These are phyloP conservation scores for Perdita meconis DNA, from an alignment of 2,888 invertebrate genomes.

Conservation along the genomic window DNA sequence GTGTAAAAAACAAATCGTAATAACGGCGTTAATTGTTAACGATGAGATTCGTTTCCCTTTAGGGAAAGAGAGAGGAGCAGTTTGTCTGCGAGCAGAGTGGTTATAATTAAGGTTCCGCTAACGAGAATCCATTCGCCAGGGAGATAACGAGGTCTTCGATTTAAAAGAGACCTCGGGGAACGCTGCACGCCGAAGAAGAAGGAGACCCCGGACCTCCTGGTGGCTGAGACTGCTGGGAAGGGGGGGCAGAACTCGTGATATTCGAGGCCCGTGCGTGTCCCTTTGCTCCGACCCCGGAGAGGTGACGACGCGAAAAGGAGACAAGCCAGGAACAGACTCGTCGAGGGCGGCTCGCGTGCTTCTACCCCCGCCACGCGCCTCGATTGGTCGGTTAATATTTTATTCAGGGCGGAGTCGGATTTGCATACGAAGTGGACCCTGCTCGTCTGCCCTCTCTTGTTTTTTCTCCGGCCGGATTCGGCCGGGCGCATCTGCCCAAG, in stretches of 20 bases:
- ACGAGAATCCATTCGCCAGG: slow-evolving; percentile 72
- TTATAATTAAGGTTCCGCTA: slow-evolving; percentile 75
- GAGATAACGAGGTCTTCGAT: slow-evolving; percentile 75
- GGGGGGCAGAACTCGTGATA: slow-evolving; percentile 7
- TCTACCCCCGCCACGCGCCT: slow-evolving; percentile 62
- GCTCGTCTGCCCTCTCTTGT: slow-evolving; percentile 32
- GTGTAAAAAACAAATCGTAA: slow-evolving; percentile 27
- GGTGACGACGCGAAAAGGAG: slow-evolving; percentile 47
- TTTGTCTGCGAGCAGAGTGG: slow-evolving; percentile 59
- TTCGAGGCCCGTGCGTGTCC: background rate
- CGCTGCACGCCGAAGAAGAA: slow-evolving; percentile 30
- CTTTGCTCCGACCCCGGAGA: slow-evolving; percentile 24
- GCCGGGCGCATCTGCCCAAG: slow-evolving; percentile 70
- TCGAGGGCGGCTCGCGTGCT: slow-evolving; percentile 63
- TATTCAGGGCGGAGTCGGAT: slow-evolving; percentile 80
- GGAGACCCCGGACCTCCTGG: slow-evolving; percentile 11
- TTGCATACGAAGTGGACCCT: slow-evolving; percentile 77
- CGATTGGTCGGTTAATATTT: slow-evolving; percentile 78
- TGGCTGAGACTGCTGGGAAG: background rate
- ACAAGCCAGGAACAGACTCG: slow-evolving; percentile 41
- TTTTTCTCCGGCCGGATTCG: slow-evolving; percentile 49
- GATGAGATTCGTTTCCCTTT: slow-evolving; percentile 30
- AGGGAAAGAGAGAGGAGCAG: slow-evolving; percentile 22
- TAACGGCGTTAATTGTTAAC: slow-evolving; percentile 60
- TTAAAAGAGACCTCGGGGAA: slow-evolving; percentile 69